A percentile compares a stretch with the other conserved stretches of the same genome.
Evolutionary conservation across 2,888 invertebrate species (phyloP).

Genomic region (Antheraea assamensis): DNA sequence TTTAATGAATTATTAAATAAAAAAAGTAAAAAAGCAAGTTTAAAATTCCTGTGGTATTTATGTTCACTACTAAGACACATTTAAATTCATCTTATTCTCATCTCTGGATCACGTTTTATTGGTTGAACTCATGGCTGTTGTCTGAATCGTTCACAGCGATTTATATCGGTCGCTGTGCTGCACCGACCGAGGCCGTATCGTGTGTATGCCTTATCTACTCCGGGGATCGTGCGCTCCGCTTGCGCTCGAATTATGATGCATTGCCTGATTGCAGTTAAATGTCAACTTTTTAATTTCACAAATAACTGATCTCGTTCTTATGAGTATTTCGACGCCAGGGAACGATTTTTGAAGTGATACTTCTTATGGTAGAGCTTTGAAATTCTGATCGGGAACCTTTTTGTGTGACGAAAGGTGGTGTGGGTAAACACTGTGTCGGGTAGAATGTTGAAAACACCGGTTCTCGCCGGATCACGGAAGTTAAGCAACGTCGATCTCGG

Average conservation of each 20-base stretch:
- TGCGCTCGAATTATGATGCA: background rate
- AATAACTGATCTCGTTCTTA: background rate
- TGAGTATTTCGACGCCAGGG: too few species aligned
- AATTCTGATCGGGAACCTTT: too few species aligned
- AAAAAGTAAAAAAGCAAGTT: too few species aligned
- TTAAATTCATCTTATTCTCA: background rate
- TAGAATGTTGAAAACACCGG: too few species aligned
- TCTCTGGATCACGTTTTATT: background rate
- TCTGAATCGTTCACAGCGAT: constrained; percentile 13
- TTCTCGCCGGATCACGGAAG: too few species aligned
- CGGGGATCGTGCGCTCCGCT: background rate
- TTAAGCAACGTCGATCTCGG: too few species aligned
- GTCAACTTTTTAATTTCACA: background rate
- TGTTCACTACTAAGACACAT: background rate
- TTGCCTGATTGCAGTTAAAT: background rate
- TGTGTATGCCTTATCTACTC: constrained; percentile 28
- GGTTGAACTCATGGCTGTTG: constrained; percentile 13
- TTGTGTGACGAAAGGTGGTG: too few species aligned
- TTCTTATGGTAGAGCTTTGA: too few species aligned
- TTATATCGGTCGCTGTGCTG: background rate
- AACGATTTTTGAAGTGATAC: too few species aligned
- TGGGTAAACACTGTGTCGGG: too few species aligned
- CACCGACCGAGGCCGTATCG: background rate
- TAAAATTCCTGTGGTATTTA: too few species aligned
- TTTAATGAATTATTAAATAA: too few species aligned